These are phyloP conservation scores for Idaea dimidiata DNA, from an alignment of 2,888 invertebrate species.

Conservation along the genomic window DNA sequence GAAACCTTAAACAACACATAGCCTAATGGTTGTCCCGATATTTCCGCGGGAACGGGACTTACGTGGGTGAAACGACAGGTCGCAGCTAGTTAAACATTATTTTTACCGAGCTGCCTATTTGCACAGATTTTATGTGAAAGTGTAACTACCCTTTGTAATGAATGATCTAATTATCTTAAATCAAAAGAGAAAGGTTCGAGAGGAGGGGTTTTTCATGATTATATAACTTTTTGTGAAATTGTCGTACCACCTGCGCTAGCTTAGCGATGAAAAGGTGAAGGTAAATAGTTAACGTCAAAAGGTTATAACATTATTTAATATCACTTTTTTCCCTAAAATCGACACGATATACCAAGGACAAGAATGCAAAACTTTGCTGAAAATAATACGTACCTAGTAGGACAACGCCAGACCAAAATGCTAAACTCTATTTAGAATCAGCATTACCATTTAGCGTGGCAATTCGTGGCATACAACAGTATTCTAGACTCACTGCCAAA, in stretches of 20 bases:
- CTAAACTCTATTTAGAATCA: no score
- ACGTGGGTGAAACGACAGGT: no score
- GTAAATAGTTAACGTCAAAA: not conserved
- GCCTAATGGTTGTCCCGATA: no score
- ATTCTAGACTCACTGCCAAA: not conserved
- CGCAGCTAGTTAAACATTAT: no score
- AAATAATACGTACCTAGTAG: not conserved
- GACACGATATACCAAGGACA: not conserved
- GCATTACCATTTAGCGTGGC: no score
- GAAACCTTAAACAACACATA: no score
- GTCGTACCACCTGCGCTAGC: not conserved
- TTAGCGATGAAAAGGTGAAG: not conserved
- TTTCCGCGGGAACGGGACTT: no score
- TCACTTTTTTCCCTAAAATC: not conserved
- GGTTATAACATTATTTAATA: not conserved
- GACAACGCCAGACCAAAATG: no score
- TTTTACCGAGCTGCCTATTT: no score
- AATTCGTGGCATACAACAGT: no score
- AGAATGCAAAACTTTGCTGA: slow-evolving; percentile 7
- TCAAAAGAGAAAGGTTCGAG: not conserved
- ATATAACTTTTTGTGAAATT: not conserved
- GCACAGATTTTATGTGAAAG: no score
- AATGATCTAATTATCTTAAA: not conserved
- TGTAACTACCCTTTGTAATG: not conserved
- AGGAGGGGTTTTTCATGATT: not conserved